phyloP scores from a whole-genome alignment of 2,888 invertebrate genomes.

The Taphrorychus bicolor region DNA sequence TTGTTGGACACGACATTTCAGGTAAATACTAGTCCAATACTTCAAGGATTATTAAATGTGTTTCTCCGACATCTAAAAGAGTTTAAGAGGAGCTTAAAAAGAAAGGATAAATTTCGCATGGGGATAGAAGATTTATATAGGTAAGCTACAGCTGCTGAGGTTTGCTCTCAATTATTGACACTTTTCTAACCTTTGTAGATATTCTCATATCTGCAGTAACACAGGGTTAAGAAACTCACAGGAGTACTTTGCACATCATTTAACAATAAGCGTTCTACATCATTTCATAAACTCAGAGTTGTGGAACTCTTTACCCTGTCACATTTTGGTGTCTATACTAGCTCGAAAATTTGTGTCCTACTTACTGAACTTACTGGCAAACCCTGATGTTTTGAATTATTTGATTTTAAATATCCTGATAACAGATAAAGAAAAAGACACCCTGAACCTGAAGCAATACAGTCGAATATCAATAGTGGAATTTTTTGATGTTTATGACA shows the following conservation, averaged over 20 bases:
- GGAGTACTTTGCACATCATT: constrained; percentile 67
- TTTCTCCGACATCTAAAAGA: constrained; percentile 70
- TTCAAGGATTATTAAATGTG: constrained; percentile 62
- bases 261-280: constrained; percentile 65
- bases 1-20: constrained; percentile 56
- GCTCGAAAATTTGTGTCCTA: constrained; percentile 66
- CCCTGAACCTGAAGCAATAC: constrained; percentile 49
- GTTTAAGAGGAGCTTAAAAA: constrained; percentile 68
- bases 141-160: constrained; percentile 29
- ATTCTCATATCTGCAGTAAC: constrained; percentile 57
- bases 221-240: constrained; percentile 60
- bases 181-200: constrained; percentile 48
- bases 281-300: constrained; percentile 73
- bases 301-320: constrained; percentile 72
- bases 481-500: constrained; percentile 43
- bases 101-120: constrained; percentile 62
- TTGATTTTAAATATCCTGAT: constrained; percentile 47
- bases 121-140: constrained; percentile 64
- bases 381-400: constrained; percentile 63
- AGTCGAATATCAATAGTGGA: constrained; percentile 43
- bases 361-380: constrained; percentile 61
- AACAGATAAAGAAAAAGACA: constrained; percentile 43
- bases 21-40: constrained; percentile 58
- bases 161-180: neutral
- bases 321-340: constrained; percentile 67